phyloP scores from a whole-genome alignment of 2,888 invertebrate species.

The Zhengitettix transpicula region DNA sequence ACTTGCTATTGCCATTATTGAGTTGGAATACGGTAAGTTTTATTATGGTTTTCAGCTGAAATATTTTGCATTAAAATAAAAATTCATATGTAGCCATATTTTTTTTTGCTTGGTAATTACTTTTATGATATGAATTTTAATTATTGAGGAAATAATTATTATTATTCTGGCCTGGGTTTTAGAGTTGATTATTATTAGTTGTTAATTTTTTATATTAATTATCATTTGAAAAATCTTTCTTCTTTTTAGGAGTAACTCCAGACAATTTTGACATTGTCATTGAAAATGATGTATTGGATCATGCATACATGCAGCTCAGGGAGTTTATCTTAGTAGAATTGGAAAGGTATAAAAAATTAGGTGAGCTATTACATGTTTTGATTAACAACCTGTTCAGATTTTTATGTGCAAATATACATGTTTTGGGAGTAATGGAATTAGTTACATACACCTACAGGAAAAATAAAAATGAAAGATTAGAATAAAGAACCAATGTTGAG shows the following conservation, averaged over 20 bases:
- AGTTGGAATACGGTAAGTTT: slow-evolving; percentile 63
- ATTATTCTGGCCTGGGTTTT: too few relatives aligned
- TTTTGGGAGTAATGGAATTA: too few relatives aligned
- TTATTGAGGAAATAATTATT: neutral
- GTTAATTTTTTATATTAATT: too few relatives aligned
- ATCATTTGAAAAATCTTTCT: neutral
- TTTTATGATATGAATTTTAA: neutral
- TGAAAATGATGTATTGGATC: slow-evolving; percentile 64
- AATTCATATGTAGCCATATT: neutral
- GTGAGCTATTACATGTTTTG: neutral
- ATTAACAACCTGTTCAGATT: neutral
- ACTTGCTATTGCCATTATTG: slow-evolving; percentile 56
- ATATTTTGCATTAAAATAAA: neutral
- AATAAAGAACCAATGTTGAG: too few relatives aligned
- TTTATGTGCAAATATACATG: too few relatives aligned
- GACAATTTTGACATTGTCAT: slow-evolving; percentile 74
- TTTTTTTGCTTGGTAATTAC: neutral
- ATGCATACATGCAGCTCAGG: slow-evolving; percentile 43
- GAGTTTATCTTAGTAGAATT: slow-evolving; percentile 5
- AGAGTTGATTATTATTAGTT: too few relatives aligned
- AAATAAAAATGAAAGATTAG: too few relatives aligned
- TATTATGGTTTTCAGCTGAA: too few relatives aligned
- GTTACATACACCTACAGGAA: too few relatives aligned
- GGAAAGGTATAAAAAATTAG: neutral
- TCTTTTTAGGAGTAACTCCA: slow-evolving; percentile 33